Evolutionary conservation across 2,797 vertebrate genomes (phyloP), one percentile per base, ranked within the genome.

Genomic region (Sebastes trivittatus): DNA sequence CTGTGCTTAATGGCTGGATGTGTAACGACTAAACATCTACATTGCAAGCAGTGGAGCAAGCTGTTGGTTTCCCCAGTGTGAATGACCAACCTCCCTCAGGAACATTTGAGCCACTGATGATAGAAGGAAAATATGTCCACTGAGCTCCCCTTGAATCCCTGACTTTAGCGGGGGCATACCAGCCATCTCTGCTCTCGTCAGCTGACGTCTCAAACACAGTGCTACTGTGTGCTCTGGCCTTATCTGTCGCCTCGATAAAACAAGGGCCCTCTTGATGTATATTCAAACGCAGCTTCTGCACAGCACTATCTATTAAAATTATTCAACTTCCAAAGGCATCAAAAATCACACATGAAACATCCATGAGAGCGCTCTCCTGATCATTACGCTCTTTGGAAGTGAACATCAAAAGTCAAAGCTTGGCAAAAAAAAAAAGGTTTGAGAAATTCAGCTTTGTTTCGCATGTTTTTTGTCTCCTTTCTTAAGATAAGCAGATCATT

Each of bases 91-190:
- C 80, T 83, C 80, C 79, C 78, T 67, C 62, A 73, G 77, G 82
- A 86, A 88, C 79, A 90, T 88, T 81, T 84, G 81, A 88, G 87
- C 87, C 83, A 85, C 88, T 94, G 94, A 95, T 94, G 88, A 86
- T 74, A 94, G 82, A 87, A 81, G 90, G 90, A 94, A 95, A 94
- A 84, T 89, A 94, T 94, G 87, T 87, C 83, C 76, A 70, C 87
- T 88, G 86, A 90, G 81, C 85, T 81, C 83, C 81, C 69, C 36
- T 49, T 62, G 80, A 87, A 87, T 88, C 80, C 78, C 84, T 67
- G 86, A 80, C 81, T 89, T 87, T 85, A 87, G 72, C 46, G 0
- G 42, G 59, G 74, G 70, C 84, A 89, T 83, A 73, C 59, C 88
- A 80, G 70, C 52, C 81, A 84, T 83, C 77, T 79, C 64, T 89